A percentile compares a stretch with the other conserved stretches of the same genome.
These are phyloP conservation scores for Aurelia coerulea DNA, from an alignment of 30 jellyfish, hydroid and myxozoan species.

Conservation along the genomic window DNA sequence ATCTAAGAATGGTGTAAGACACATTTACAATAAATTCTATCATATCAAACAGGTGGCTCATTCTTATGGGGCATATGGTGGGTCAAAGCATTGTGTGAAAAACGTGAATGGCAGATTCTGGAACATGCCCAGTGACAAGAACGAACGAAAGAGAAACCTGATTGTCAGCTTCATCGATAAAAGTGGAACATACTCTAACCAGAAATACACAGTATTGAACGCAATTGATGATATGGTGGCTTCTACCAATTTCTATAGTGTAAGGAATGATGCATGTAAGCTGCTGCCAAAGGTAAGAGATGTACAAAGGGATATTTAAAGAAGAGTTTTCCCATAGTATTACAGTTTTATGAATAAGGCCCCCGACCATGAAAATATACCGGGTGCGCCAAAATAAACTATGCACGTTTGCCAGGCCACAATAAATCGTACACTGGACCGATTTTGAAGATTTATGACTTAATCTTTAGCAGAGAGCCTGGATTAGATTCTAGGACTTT, in stretches of 20 bases:
- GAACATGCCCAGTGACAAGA: conserved; percentile 23
- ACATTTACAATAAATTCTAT: too few species aligned
- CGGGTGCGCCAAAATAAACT: too few species aligned
- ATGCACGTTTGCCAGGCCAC: too few species aligned
- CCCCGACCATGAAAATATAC: too few species aligned
- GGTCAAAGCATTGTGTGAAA: conserved; percentile 31
- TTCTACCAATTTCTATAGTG: conserved; percentile 3
- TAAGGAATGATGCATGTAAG: conserved; percentile 9
- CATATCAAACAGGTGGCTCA: not conserved
- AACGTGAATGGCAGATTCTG: conserved; percentile 30
- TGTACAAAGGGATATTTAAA: too few species aligned
- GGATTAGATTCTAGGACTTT: too few species aligned
- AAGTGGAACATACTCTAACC: conserved; percentile 39
- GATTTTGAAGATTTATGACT: too few species aligned
- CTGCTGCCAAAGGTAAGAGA: conserved; percentile 1
- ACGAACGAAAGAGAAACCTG: conserved; percentile 37
- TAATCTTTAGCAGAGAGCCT: too few species aligned
- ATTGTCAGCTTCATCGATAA: conserved; percentile 35
- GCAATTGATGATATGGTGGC: conserved; percentile 29
- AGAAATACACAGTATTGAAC: conserved; percentile 25
- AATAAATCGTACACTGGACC: too few species aligned
- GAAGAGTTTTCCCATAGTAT: too few species aligned
- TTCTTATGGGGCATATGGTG: conserved; percentile 56
- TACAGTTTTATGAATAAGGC: too few species aligned
- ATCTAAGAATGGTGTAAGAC: too few species aligned